These are phyloP conservation scores for Petrocephalus schoutedeni DNA, from an alignment of 2,797 vertebrate genomes.

Conservation along the genomic window DNA sequence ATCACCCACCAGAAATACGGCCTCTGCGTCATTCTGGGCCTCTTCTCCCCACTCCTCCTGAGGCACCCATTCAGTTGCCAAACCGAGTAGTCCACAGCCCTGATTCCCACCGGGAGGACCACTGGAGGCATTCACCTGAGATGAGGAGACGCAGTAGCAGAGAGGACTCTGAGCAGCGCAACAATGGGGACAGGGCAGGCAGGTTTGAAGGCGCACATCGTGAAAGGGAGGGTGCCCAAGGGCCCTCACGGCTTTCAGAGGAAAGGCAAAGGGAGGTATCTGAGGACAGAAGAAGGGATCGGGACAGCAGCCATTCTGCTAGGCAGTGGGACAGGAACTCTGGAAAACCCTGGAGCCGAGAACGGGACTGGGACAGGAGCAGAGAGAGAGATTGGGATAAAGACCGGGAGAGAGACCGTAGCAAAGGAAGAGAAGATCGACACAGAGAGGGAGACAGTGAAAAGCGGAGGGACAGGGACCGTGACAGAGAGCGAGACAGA, in stretches of 20 bases:
- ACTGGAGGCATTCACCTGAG: slow-evolving; percentile 72
- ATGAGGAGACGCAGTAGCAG: slow-evolving; percentile 66
- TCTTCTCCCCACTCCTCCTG: slow-evolving; percentile 75
- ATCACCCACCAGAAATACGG: slow-evolving; percentile 66
- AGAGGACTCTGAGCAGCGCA: slow-evolving; percentile 70
- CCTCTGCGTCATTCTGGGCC: slow-evolving; percentile 75
- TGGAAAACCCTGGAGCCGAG: slow-evolving; percentile 72
- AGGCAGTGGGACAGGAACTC: slow-evolving; percentile 75
- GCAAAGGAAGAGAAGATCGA: slow-evolving; percentile 38
- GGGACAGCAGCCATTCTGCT: slow-evolving; percentile 55
- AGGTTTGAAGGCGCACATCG: slow-evolving; percentile 74
- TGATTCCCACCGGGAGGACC: slow-evolving; percentile 69
- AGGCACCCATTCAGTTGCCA: slow-evolving; percentile 57
- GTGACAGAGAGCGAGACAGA: slow-evolving; percentile 39
- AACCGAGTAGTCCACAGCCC: slow-evolving; percentile 67
- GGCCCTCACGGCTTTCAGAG: slow-evolving; percentile 59
- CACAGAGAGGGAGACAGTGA: slow-evolving; percentile 46
- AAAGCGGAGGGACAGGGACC: slow-evolving; percentile 31
- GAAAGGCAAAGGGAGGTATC: slow-evolving; percentile 67
- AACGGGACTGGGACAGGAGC: slow-evolving; percentile 64
- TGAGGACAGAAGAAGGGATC: slow-evolving; percentile 79
- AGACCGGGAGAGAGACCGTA: slow-evolving; percentile 32
- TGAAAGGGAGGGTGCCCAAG: slow-evolving; percentile 59
- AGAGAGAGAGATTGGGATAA: slow-evolving; percentile 56
- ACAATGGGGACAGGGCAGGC: slow-evolving; percentile 66